Percentiles rank a stretch among this genome's conserved stretches.
phyloP scores from a whole-genome alignment of 2,113 vertebrate species.

The Hylia prasina region DNA sequence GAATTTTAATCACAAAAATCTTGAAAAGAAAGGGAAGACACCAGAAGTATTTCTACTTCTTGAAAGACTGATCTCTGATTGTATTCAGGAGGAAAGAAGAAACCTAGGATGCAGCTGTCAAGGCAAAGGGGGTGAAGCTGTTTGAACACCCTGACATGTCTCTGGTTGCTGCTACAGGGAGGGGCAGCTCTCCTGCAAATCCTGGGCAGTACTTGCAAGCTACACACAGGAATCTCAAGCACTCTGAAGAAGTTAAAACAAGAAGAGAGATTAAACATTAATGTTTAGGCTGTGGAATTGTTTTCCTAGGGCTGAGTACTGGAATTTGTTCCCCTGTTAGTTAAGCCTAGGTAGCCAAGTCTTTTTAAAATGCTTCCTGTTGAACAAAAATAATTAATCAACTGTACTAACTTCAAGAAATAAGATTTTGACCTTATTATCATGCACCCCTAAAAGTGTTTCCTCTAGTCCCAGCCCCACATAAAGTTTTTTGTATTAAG shows the following conservation, averaged over 20 bases:
- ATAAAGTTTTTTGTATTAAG: neutral
- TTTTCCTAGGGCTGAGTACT: neutral
- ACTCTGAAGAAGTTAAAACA: neutral
- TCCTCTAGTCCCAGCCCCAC: neutral
- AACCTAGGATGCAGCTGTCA: neutral
- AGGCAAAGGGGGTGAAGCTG: rapidly evolving
- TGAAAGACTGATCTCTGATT: neutral
- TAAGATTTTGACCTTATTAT: neutral
- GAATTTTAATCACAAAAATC: neutral
- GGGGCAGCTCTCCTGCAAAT: neutral
- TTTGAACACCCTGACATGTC: neutral
- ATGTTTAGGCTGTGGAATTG: neutral
- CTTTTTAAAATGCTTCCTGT: neutral
- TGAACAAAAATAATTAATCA: neutral
- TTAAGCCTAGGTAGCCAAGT: neutral
- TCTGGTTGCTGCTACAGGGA: neutral
- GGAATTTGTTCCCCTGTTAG: neutral
- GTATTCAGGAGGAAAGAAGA: neutral
- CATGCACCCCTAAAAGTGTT: neutral
- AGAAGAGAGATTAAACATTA: neutral
- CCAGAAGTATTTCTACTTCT: neutral
- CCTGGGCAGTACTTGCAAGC: neutral
- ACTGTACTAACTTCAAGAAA: neutral
- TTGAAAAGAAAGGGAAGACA: neutral
- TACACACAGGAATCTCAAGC: neutral